These are phyloP conservation scores for Trypoxylon attenuatum DNA, from an alignment of 2,888 invertebrate species.

Conservation along the genomic window DNA sequence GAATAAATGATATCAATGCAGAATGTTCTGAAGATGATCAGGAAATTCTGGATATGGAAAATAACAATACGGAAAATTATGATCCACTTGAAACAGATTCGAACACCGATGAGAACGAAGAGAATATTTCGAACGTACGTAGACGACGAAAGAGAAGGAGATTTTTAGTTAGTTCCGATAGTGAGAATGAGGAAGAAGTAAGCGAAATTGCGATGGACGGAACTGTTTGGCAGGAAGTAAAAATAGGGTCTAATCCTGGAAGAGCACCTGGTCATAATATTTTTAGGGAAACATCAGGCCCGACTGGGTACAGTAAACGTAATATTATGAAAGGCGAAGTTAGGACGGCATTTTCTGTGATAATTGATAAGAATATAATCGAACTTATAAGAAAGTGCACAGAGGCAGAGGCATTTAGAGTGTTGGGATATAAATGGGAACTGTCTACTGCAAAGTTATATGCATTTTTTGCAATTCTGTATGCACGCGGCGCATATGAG, in stretches of 20 bases:
- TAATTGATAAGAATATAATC: conserved; percentile 27
- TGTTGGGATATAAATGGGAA: conserved; percentile 34
- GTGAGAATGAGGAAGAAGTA: conserved; percentile 25
- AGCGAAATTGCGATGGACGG: conserved; percentile 17
- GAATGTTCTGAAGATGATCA: conserved; percentile 30
- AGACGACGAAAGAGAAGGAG: conserved; percentile 20
- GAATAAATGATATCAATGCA: conserved; percentile 27
- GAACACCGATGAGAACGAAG: conserved; percentile 20
- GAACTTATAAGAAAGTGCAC: conserved; percentile 44
- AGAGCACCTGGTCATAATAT: conserved; percentile 19
- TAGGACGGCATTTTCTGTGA: conserved; percentile 35
- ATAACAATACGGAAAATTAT: conserved; percentile 21
- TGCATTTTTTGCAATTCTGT: conserved; percentile 48
- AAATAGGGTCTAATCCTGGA: conserved; percentile 8
- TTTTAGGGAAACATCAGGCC: conserved; percentile 37
- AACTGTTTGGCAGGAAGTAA: conserved; percentile 25
- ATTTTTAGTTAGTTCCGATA: conserved; percentile 19
- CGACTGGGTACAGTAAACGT: conserved; percentile 40
- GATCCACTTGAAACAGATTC: conserved; percentile 20
- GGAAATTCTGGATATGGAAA: conserved; percentile 19
- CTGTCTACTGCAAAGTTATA: conserved; percentile 28
- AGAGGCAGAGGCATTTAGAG: conserved; percentile 34
- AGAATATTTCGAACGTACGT: conserved; percentile 25
- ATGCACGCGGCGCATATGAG: conserved; percentile 52
- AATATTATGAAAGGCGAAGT: conserved; percentile 42